Evolutionary conservation across 2,113 vertebrate genomes (phyloP), one percentile per base, ranked within the genome.

Genomic region (Muscicapa adusta): DNA sequence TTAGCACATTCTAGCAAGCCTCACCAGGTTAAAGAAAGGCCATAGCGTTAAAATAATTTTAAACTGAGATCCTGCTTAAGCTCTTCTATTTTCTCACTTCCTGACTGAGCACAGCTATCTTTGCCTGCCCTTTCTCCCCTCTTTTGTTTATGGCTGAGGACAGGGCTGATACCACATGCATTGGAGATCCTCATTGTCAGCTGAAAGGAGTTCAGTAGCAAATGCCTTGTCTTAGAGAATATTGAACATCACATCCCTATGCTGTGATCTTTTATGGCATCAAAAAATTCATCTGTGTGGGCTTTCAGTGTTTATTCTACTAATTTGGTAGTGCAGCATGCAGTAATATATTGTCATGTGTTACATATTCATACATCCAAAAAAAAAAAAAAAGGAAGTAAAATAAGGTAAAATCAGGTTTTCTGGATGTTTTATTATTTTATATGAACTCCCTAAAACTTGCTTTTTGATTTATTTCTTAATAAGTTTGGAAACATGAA

Each of bases 51-150:
- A 78, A 81, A 87, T 81, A 71, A 56, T 89, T 95, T 60, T 48
- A 87, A 88, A 88, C 53, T 68, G n/a, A 0, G 3, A 61, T 91
- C 70, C 84, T 78, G 53, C 33, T 63, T 66, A 91, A 94, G 70
- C 73, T 93, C 57, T 91, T 91, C 70, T 68, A 11, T 94, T 91
- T 91, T 79, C 70, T 89, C 58, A 20, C 61, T 88, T 93, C 70
- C 78, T 33, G 70, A 76, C 58, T 10, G 66, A 65, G 58, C 56
- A 54, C 45, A 36, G 23, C 50, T 60, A 6, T 18, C 34, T 77
- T 56, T 51, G 25, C 26, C 14, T 47, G 53, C 26, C 88, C 36
- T 78, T 78, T 89, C 48, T 81, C 48, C 31, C 17, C 19, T 66
- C 51, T 42, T 48, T 65, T 72, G 50, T 89, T 74, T 62, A n/a